Evolutionary conservation across 2,888 invertebrate genomes (phyloP), one percentile per base, ranked within the genome.

Genomic region (Opisthograptis luteolata): DNA sequence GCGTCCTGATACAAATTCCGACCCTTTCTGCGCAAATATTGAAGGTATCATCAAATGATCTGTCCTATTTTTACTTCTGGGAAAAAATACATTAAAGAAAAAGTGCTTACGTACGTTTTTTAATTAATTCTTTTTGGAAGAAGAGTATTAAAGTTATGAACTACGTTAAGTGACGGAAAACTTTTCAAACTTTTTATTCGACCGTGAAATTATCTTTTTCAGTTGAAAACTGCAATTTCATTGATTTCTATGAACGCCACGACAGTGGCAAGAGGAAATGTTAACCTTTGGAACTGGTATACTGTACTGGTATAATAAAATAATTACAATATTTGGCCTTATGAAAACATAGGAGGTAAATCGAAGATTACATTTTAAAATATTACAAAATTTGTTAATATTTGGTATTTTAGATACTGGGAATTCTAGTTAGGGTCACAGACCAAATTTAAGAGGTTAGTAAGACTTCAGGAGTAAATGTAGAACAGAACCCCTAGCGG

Each of bases 1-100:
- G 43, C 44, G 34, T 12, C 48, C 50, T 55, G 50, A 58, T 57
- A 58, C 52, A 57, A 53, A 60, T 64, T 53, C 58, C 45, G 40
- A 55, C 51, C 48, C 56, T 54, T 55, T 57, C 37, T 39, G 15
- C 12, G 28, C 44, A 50, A 50, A 50, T 50, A 44, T 40, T 22
- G 34, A 20, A 28, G 36, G 25, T 20, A 37, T 37, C 31, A 37
- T 37, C 31, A 39, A 43, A 43, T 43, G 15, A 22, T 39, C 30
- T 24, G 12, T 22, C 24, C 10, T n/a, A 24, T 14, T 13, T 17
- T 10, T 13, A 15, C 7, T 4, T 14, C 8, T 19, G 8, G 4
- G 5, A 5, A 12, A 12, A 12, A 10, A 27, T 27, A 6, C 8
- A 10, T 6, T 9, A 15, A 24, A 32, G 31, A 14, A 32, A 47